Conservation (phyloP, 2,888 invertebrate species). For the Malacosoma neustria region DNA sequence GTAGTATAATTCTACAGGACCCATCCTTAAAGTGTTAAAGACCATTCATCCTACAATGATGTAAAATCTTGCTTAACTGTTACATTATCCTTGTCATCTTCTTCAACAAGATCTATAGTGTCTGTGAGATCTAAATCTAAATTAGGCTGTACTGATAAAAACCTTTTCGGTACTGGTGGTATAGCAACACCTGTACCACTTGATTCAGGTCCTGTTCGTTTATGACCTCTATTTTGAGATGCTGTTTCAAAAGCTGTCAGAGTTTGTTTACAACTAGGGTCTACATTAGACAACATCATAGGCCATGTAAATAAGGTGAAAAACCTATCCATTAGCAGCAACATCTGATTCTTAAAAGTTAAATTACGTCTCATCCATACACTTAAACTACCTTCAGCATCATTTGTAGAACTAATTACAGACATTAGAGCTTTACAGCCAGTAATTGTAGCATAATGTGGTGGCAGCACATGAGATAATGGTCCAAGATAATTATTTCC, state of each 20-base stretch:
- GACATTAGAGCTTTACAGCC: constrained; percentile 42
- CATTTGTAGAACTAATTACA: not conserved
- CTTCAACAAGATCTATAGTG: constrained; percentile 14
- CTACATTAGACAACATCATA: constrained; percentile 42
- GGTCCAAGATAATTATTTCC: constrained; percentile 21
- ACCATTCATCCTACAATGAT: not conserved
- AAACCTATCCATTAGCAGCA: constrained; percentile 35
- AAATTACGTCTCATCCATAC: constrained; percentile 24
- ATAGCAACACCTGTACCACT: not conserved
- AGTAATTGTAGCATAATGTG: constrained; percentile 44
- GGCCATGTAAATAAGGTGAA: constrained; percentile 47
- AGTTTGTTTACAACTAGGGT: constrained; percentile 7
- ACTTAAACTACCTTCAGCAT: constrained; percentile 19
- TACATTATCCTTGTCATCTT: constrained; percentile 1
- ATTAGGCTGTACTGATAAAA: no score
- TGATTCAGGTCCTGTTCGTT: no score
- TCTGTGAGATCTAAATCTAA: no score
- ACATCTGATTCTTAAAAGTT: constrained; percentile 27
- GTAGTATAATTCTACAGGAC: no score
- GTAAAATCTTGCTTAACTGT: constrained; percentile 4
- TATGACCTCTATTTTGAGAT: no score
- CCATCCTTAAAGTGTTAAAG: no score
- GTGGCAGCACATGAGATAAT: constrained; percentile 39
- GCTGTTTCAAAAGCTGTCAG: no score
- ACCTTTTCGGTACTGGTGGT: not conserved